Evolutionary conservation across 2,888 invertebrate species (phyloP), one percentile per base, ranked within the genome.

Genomic region (Drosophila acutilabella): DNA sequence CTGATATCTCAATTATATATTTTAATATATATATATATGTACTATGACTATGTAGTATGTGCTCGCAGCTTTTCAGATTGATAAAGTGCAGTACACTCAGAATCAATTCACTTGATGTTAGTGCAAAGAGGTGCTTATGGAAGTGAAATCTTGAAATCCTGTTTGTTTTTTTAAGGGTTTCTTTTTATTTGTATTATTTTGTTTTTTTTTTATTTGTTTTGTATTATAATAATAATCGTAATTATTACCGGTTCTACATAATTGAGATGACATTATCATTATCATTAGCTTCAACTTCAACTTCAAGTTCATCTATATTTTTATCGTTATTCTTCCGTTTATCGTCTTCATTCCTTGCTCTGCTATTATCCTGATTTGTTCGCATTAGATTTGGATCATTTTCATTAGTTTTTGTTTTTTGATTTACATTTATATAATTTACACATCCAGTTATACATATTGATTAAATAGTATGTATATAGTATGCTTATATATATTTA

Each of bases 221-320:
- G 80, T 83, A 85, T 88, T 80, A 79, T 79, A 74, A 83, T 88
- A 74, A 72, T 88, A 78, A 71, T 75, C 72, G 76, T 75, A 75
- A 78, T 81, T 72, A 71, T 74, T 78, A 83, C 74, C 70, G 76
- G 68, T 58, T 72, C 84, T 78, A 73, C 76, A 78, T 68, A 61
- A 59, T 59, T 73, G 60, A 65, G 57, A 62, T 71, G 56, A 66
- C 67, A 68, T 64, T 44, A 53, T 62, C 48, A 47, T 42, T 48
- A 68, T 75, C 74, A 70, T 56, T 40, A 52, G 18, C 52, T 18
- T 33, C 41, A 41, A 6, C 16, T 45, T 57, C 42, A 10, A 40
- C 16, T 45, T 57, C 42, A 10, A 41, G 7, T 44, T 30, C 38
- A 38, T 53, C 54, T 50, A 57, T 64, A 10, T 48, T 2, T 48